A percentile compares a stretch with the other conserved stretches of the same genome.
Conservation (phyloP, 2,113 vertebrate genomes). For the Australoheros scitulus region DNA sequence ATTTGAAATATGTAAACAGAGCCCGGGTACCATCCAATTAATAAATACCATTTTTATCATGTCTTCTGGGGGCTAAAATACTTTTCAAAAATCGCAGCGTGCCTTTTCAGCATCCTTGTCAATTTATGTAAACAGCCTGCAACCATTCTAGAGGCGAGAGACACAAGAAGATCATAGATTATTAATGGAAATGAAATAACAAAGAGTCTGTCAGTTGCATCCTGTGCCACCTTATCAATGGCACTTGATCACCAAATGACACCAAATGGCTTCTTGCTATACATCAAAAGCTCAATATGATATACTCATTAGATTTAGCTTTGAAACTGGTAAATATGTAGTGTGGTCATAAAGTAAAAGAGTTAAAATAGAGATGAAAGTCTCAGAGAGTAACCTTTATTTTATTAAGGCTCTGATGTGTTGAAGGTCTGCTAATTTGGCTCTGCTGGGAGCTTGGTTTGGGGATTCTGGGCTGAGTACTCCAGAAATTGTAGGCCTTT, state of each 20-base stretch:
- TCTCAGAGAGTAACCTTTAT: slow-evolving; percentile 31
- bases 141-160: slow-evolving; percentile 63
- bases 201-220: slow-evolving; percentile 67
- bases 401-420: slow-evolving; percentile 22
- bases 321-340: not conserved
- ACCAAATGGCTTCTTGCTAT: slow-evolving; percentile 24
- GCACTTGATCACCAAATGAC: slow-evolving; percentile 36
- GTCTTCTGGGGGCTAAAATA: slow-evolving; percentile 67
- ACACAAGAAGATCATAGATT: slow-evolving; percentile 72
- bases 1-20: slow-evolving; percentile 73
- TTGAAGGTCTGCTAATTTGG: slow-evolving; percentile 65
- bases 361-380: not conserved
- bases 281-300: slow-evolving; percentile 18
- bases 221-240: slow-evolving; percentile 57
- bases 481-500: slow-evolving; percentile 70
- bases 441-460: slow-evolving; percentile 13
- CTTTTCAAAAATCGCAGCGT: slow-evolving; percentile 61
- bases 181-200: slow-evolving; percentile 72
- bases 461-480: slow-evolving; percentile 49
- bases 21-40: slow-evolving; percentile 70
- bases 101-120: slow-evolving; percentile 65
- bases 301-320: slow-evolving; percentile 16
- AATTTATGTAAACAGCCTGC: slow-evolving; percentile 74
- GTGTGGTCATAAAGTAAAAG: slow-evolving; percentile 1
- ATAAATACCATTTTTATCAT: slow-evolving; percentile 67